phyloP scores from a whole-genome alignment of 2,888 invertebrate species.

The Busseola fusca region DNA sequence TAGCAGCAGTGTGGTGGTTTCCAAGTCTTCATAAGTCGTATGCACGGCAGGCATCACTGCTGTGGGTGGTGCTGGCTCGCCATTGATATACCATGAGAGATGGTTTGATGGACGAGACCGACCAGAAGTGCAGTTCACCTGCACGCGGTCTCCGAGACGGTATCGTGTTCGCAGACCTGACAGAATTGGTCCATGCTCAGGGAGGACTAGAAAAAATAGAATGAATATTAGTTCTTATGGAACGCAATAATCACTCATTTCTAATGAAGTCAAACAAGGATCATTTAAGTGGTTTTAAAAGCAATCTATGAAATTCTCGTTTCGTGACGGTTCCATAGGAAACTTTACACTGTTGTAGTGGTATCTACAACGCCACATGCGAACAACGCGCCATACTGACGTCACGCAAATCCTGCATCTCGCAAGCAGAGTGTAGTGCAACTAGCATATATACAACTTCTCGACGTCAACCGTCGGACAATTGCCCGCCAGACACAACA shows the following conservation, averaged over 20 bases:
- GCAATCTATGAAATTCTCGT: neutral
- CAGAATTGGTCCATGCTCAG: conserved; percentile 92
- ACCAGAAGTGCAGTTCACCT: conserved; percentile 93
- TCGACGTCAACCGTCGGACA: no score
- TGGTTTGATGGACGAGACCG: conserved; percentile 93
- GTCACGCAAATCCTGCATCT: no score
- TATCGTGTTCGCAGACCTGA: conserved; percentile 92
- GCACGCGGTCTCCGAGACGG: conserved; percentile 92
- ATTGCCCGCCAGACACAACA: no score
- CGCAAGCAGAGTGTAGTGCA: no score
- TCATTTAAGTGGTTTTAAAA: no score
- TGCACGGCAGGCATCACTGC: conserved; percentile 67
- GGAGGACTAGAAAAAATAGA: conserved; percentile 88
- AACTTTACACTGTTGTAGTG: neutral
- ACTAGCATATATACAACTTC: no score
- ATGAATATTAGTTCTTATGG: neutral
- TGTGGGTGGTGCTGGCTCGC: conserved; percentile 89
- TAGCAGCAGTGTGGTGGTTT: conserved; percentile 91
- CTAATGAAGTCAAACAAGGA: no score
- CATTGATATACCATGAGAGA: conserved; percentile 95
- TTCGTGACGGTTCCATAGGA: neutral
- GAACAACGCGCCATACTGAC: no score
- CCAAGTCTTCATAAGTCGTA: conserved; percentile 84
- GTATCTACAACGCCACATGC: no score
- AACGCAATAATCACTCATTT: neutral